Percentiles rank a stretch among this genome's conserved stretches.
Evolutionary conservation across 2,797 vertebrate genomes (phyloP).

Genomic region (Peromyscus attwateri): DNA sequence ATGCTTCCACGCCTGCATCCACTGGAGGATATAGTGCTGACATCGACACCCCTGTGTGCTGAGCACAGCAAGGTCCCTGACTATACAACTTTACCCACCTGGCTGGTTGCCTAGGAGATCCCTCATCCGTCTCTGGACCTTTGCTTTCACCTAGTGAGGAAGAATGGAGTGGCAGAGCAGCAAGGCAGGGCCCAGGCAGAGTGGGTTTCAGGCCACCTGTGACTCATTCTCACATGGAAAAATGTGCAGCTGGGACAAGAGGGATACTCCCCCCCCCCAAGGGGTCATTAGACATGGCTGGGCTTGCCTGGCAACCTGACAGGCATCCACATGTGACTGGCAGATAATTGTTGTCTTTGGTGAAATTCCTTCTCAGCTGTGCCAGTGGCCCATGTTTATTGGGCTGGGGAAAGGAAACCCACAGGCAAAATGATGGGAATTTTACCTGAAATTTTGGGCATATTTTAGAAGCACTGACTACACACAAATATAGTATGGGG

Average conservation of each 20-base stretch:
- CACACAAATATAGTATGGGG: neutral
- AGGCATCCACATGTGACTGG: accelerated
- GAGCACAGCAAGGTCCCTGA: neutral
- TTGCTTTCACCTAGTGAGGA: neutral
- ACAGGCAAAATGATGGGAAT: neutral
- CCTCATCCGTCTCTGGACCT: no score
- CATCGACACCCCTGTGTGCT: neutral
- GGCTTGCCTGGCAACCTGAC: neutral
- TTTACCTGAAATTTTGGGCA: neutral
- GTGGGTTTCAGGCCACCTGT: neutral
- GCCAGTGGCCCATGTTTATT: accelerated
- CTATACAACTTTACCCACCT: neutral
- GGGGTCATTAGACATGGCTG: neutral
- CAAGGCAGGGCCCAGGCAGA: neutral
- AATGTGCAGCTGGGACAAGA: neutral
- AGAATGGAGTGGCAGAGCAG: neutral
- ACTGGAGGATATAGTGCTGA: neutral
- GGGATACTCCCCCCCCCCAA: no score
- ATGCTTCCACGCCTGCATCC: neutral
- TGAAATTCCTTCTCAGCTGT: neutral
- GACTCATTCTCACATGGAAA: neutral
- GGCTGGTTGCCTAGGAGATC: neutral
- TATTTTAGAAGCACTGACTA: neutral
- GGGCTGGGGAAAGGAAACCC: neutral
- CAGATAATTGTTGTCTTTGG: neutral